Conservation (phyloP, 2,797 vertebrate species). For the Takifugu rubripes region DNA sequence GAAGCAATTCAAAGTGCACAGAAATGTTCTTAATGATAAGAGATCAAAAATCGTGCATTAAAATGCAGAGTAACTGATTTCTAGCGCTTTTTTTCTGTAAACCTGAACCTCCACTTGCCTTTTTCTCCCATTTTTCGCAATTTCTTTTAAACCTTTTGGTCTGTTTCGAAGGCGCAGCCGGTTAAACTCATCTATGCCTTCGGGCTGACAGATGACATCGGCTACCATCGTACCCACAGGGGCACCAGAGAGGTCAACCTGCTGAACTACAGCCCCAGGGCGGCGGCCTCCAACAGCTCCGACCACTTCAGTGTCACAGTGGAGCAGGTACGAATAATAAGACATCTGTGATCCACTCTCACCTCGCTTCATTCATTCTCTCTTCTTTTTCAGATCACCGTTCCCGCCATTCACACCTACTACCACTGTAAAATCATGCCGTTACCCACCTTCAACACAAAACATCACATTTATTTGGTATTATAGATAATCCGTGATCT, state of each 20-base stretch:
- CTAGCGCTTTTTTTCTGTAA: too few species aligned
- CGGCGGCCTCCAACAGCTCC: constrained; percentile 9
- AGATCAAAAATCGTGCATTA: too few species aligned
- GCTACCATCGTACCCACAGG: constrained; percentile 53
- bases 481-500: background rate
- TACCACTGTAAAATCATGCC: constrained; percentile 79
- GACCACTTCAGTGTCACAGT: constrained; percentile 62
- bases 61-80: too few species aligned
- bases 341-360: background rate
- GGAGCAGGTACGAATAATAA: constrained; percentile 65
- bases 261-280: constrained; percentile 53
- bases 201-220: constrained; percentile 64
- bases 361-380: background rate
- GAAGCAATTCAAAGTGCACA: too few species aligned
- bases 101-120: too few species aligned
- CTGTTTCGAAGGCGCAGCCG: constrained; percentile 61
- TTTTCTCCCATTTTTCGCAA: too few species aligned
- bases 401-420: constrained; percentile 71
- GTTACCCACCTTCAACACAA: constrained; percentile 64
- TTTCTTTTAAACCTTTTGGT: background rate
- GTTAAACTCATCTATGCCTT: constrained; percentile 75
- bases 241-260: constrained; percentile 80
- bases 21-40: too few species aligned
- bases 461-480: constrained; percentile 80
- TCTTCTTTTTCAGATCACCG: constrained; percentile 62